phyloP scores from a whole-genome alignment of 2,888 invertebrate species.

The Drosophila subsilvestris region DNA sequence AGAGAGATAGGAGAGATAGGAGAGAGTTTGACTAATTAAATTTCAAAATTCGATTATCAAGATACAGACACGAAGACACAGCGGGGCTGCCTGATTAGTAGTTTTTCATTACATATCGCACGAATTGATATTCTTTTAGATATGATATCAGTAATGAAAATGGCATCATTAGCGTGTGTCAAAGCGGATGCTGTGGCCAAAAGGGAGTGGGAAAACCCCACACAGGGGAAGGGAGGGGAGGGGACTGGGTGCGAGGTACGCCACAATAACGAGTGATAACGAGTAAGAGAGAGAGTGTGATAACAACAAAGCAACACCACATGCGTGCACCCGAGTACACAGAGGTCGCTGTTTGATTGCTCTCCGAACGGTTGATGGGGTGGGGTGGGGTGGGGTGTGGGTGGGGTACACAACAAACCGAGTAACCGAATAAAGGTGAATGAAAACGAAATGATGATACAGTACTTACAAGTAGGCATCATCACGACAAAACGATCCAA shows the following conservation, averaged over 20 bases:
- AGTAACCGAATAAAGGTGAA: neutral
- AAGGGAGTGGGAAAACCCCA: neutral
- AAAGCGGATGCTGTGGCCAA: neutral
- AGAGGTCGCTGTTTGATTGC: neutral
- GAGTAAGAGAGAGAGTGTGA: neutral
- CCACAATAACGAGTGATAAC: neutral
- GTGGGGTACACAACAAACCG: neutral
- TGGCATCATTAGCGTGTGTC: neutral
- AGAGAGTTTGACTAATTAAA: conserved; percentile 30
- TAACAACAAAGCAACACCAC: neutral
- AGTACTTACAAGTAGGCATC: neutral
- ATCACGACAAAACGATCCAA: neutral
- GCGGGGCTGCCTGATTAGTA: neutral
- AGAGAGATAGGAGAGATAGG: conserved; percentile 1
- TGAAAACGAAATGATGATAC: neutral
- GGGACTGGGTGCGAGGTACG: neutral
- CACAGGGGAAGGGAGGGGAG: too few species aligned
- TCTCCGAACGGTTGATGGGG: neutral
- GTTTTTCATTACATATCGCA: neutral
- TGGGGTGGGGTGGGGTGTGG: neutral
- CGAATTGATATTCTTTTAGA: too few species aligned
- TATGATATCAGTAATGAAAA: neutral
- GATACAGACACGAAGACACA: neutral
- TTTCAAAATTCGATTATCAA: neutral
- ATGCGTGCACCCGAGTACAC: neutral